Base-by-base conservation (phyloP, 2,113 vertebrate genomes). In the Platysternon megacephalum region DNA sequence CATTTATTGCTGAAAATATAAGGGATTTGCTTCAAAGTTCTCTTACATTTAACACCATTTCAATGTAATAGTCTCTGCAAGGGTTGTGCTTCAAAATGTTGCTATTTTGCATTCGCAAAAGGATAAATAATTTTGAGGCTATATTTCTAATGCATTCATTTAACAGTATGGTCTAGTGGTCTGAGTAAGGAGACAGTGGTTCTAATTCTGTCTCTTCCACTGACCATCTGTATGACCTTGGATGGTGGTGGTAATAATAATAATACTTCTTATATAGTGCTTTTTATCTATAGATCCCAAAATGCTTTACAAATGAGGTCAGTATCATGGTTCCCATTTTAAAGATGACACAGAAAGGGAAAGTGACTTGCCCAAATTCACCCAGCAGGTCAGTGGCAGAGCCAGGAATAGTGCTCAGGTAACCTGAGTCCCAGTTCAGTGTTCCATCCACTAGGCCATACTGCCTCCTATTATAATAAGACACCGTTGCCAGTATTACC, bases 131-230 rank as follows among this genome's bases (percentile, higher is more conserved):
- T 80, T 26, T 80, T 90, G 55, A 44, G 51, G 68, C 52, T 76
- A 53, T 16, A 9, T 88, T 96, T 93, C 88, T 65, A 26, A 61
- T 46, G 39, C 65, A 35, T 42, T 39, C 93, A 39, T 1, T 0
- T 95, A 91, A 95, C 87, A 68, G 39, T 89, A 68, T 56, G 56
- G 5, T 13, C 42, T 46, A 46, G 6, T 78, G 24, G 74, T 78
- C 24, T 78, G 11, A 78, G 10, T 5, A 46, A 78, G 42, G 24
- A 46, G 24, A 46, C 42, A 78, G 24, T 28, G 11, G 74, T 78
- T 58, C 72, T 83, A 85, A 85, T 65, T 95, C 88, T 93, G 80
- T 90, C 76, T 86, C 84, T 49, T 14, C 58, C 94, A 94, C 80
- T 91, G 84, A 92, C 39, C 74, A 91, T 78, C n/a, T 49, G 90